A percentile compares a stretch with the other conserved stretches of the same genome.
phyloP scores from a whole-genome alignment of 2,113 vertebrate species.

The Prunella fulvescens region DNA sequence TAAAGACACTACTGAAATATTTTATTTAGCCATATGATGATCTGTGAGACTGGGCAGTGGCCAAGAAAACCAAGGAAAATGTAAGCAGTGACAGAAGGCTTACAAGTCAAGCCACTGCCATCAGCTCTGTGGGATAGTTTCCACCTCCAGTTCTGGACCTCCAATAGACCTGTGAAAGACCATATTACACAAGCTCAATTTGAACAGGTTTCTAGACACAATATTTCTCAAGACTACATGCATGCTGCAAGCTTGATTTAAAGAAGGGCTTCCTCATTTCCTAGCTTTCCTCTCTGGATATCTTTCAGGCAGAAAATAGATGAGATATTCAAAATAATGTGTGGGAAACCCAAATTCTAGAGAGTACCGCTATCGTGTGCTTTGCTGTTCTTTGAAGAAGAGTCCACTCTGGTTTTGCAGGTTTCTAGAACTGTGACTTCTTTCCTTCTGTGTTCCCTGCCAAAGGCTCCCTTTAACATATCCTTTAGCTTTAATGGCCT shows the following conservation, averaged over 20 bases:
- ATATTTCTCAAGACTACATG: not conserved
- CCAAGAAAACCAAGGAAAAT: not conserved
- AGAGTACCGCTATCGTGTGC: not conserved
- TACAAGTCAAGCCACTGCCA: not conserved
- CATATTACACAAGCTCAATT: not conserved
- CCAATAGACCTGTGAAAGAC: not conserved
- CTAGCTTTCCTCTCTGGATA: not conserved
- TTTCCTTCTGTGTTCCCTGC: not conserved
- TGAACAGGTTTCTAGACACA: not conserved
- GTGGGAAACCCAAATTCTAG: not conserved
- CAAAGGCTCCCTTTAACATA: not conserved
- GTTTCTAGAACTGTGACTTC: not conserved
- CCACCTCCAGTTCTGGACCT: not conserved
- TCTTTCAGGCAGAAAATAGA: not conserved
- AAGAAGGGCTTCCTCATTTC: not conserved
- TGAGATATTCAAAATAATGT: not conserved
- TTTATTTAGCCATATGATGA: not conserved
- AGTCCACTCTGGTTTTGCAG: not conserved
- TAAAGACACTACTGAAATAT: not conserved
- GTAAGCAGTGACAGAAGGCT: not conserved
- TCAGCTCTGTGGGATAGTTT: not conserved
- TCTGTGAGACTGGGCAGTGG: not conserved
- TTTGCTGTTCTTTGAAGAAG: not conserved
- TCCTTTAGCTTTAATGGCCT: not conserved
- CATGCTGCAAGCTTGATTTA: not conserved